Conservation (phyloP, 2,113 vertebrate genomes). For the Struthio camelus region DNA sequence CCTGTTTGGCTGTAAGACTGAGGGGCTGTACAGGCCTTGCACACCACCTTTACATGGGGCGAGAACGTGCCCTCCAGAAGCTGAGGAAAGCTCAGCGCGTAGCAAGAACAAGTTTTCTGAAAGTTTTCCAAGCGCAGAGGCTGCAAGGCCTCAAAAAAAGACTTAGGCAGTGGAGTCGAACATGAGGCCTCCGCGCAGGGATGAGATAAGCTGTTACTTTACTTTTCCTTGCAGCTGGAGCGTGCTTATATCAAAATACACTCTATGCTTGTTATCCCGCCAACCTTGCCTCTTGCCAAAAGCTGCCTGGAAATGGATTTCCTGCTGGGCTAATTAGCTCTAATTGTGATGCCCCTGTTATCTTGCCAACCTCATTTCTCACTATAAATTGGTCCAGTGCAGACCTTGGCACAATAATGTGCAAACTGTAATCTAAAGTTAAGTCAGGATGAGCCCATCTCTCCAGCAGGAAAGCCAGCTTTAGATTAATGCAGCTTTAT, state of each 20-base stretch:
- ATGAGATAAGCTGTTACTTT: slow-evolving; percentile 62
- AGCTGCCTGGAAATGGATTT: slow-evolving; percentile 71
- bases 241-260: slow-evolving; percentile 67
- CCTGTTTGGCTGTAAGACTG: background rate
- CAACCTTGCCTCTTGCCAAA: slow-evolving; percentile 60
- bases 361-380: slow-evolving; percentile 69
- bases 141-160: slow-evolving; percentile 20
- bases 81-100: background rate
- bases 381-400: slow-evolving; percentile 60
- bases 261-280: slow-evolving; percentile 58
- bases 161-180: slow-evolving; percentile 6
- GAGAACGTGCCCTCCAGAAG: background rate
- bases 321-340: slow-evolving; percentile 71
- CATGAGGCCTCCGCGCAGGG: background rate
- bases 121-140: background rate
- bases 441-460: background rate
- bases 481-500: background rate
- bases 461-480: background rate
- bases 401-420: slow-evolving; percentile 37
- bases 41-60: background rate
- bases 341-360: slow-evolving; percentile 71
- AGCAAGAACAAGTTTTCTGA: background rate
- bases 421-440: slow-evolving; percentile 34
- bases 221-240: slow-evolving; percentile 62
- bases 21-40: background rate